Conservation (phyloP, 2,797 vertebrate species). For the Hypotaenidia philippensis region DNA sequence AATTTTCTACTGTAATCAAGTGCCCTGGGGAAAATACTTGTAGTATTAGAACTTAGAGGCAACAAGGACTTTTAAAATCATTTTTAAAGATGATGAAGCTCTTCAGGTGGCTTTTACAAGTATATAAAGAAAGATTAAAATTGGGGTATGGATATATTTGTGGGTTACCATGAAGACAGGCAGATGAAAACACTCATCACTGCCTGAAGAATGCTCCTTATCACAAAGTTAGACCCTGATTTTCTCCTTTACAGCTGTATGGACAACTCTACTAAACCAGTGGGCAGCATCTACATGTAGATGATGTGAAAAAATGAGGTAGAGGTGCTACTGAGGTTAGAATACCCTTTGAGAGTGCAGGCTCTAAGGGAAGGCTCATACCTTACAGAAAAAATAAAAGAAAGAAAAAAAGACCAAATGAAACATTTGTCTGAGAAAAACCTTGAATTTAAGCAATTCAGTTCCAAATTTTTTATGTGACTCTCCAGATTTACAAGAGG, state of each 20-base stretch:
- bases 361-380: neutral
- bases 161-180: neutral
- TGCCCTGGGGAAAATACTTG: slow-evolving; percentile 36
- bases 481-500: neutral
- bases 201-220: neutral
- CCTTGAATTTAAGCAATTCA: neutral
- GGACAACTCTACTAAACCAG: neutral
- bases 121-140: neutral
- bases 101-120: neutral
- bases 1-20: slow-evolving; percentile 34
- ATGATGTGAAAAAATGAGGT: neutral
- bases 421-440: neutral
- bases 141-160: neutral
- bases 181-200: neutral
- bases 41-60: neutral
- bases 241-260: neutral
- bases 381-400: neutral
- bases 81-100: neutral
- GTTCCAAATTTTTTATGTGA: neutral
- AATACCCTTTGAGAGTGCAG: neutral
- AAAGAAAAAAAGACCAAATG: neutral
- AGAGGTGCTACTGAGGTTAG: neutral
- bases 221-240: neutral
- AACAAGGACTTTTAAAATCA: neutral
- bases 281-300: neutral